Conservation (phyloP, 2,888 invertebrate genomes). For the Tyria jacobaeae region DNA sequence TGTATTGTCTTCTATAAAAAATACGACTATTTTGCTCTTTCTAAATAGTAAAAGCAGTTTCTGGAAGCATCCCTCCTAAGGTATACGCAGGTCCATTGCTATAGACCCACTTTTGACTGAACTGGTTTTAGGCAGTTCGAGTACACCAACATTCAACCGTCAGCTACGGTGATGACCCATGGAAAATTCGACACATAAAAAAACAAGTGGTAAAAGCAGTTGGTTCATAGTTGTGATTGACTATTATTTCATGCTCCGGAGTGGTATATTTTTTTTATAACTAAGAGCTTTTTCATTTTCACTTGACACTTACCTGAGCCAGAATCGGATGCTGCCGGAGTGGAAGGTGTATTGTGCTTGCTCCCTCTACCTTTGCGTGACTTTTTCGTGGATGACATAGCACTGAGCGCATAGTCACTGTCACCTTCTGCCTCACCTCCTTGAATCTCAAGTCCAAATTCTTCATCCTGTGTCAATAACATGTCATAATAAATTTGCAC, state of each 20-base stretch:
- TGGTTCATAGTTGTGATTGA: neutral
- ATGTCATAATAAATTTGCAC: neutral
- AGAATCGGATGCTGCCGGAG: slow-evolving; percentile 76
- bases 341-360: slow-evolving; percentile 81
- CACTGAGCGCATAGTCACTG: slow-evolving; percentile 89
- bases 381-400: slow-evolving; percentile 88
- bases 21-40: too few species aligned
- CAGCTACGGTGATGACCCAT: too few species aligned
- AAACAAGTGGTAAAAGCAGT: too few species aligned
- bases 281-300: neutral
- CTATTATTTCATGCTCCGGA: neutral
- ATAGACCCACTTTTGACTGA: too few species aligned
- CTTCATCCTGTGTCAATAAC: slow-evolving; percentile 88
- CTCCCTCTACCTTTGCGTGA: slow-evolving; percentile 86
- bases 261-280: neutral
- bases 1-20: too few species aligned
- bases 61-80: too few species aligned
- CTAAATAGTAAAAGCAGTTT: too few species aligned
- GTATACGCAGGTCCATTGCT: too few species aligned
- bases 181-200: too few species aligned
- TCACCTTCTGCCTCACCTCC: slow-evolving; percentile 89
- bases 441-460: slow-evolving; percentile 87
- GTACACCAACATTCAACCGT: too few species aligned
- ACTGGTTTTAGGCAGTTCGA: too few species aligned
- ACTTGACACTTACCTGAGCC: slow-evolving; percentile 68